phyloP scores from a whole-genome alignment of 2,113 vertebrate genomes.

The Phainopepla nitens region DNA sequence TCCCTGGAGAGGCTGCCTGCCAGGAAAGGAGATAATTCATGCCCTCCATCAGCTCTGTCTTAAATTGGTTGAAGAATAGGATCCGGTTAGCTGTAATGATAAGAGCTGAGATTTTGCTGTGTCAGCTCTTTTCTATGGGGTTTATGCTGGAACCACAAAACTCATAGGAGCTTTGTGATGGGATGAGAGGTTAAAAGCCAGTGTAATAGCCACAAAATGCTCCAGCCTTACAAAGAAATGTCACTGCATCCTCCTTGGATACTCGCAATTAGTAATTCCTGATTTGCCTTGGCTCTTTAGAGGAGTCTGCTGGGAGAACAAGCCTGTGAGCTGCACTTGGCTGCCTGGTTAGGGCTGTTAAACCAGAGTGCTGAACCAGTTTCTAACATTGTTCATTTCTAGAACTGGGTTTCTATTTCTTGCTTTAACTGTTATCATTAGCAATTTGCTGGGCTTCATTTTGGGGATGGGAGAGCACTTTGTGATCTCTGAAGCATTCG shows the following conservation, averaged over 20 bases:
- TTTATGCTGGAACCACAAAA: background rate
- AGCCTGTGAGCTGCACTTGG: background rate
- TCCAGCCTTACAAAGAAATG: background rate
- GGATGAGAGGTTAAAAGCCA: constrained; percentile 4
- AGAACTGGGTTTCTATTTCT: background rate
- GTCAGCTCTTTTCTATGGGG: background rate
- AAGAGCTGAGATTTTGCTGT: background rate
- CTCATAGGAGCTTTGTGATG: background rate
- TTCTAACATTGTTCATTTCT: background rate
- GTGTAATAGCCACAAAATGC: background rate
- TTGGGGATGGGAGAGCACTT: background rate
- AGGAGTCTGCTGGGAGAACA: background rate
- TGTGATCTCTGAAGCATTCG: background rate
- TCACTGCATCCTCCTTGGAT: background rate
- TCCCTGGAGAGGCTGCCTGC: background rate
- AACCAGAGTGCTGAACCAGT: background rate
- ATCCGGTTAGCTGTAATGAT: background rate
- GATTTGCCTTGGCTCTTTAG: background rate
- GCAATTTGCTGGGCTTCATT: constrained; percentile 5
- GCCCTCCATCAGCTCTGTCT: background rate
- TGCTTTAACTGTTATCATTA: background rate
- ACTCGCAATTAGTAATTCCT: background rate
- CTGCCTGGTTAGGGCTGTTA: background rate
- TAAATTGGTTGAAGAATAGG: background rate
- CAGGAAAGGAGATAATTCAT: background rate